Evolutionary conservation across 30 jellyfish, hydroid and myxozoan genomes (phyloP).

Genomic region (Aurelia sp.): DNA sequence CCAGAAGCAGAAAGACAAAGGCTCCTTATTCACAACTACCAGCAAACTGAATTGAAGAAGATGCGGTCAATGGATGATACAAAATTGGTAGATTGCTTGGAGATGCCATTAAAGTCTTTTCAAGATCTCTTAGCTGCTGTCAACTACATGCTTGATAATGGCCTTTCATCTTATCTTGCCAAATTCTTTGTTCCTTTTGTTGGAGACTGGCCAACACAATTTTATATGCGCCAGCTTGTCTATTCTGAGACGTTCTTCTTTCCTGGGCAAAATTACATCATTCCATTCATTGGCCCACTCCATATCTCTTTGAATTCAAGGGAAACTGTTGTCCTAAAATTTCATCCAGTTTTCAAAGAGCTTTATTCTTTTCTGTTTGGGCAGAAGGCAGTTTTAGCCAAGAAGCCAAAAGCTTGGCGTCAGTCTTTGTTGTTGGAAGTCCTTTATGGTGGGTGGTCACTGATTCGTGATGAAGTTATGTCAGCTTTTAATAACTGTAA

Average conservation of each 20-base stretch:
- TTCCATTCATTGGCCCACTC: constrained; percentile 50
- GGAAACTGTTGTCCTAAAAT: constrained; percentile 41
- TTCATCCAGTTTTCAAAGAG: constrained; percentile 31
- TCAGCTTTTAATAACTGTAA: constrained; percentile 2
- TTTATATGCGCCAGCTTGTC: constrained; percentile 39
- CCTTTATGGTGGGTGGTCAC: constrained; percentile 55
- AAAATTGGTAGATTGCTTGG: constrained; percentile 15
- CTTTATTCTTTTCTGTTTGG: constrained; percentile 38
- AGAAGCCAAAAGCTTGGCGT: constrained; percentile 61
- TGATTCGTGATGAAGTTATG: constrained; percentile 20
- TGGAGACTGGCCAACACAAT: constrained; percentile 64
- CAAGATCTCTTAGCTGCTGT: constrained; percentile 4
- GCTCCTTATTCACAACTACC: constrained; percentile 1
- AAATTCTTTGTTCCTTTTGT: constrained; percentile 56
- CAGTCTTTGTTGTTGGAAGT: constrained; percentile 61
- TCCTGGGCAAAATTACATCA: constrained; percentile 1
- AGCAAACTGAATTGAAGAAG: constrained; percentile 21
- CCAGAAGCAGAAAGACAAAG: constrained; percentile 16
- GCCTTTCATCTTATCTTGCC: constrained; percentile 46
- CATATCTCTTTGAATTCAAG: constrained; percentile 54
- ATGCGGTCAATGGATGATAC: constrained; percentile 20
- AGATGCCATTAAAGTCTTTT: constrained; percentile 13
- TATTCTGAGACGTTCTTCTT: constrained; percentile 7
- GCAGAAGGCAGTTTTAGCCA: constrained; percentile 39
- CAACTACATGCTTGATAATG: constrained; percentile 46